Evolutionary conservation across 2,797 vertebrate genomes (phyloP).

Genomic region (Phataginus tetradactyla): DNA sequence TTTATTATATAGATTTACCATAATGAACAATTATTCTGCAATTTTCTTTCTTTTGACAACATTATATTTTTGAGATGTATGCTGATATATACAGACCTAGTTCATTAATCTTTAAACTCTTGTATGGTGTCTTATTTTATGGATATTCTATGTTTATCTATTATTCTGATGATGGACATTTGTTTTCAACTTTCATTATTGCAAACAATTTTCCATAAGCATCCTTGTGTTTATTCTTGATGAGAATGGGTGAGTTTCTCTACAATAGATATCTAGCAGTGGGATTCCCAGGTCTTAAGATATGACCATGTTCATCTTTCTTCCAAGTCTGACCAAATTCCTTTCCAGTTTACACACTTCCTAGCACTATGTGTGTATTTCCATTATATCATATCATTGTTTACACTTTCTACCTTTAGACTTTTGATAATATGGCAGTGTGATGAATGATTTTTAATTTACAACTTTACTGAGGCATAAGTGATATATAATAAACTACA

Average conservation of each 20-base stretch:
- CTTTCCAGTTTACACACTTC: neutral
- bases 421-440: neutral
- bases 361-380: neutral
- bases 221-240: neutral
- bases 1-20: neutral
- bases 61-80: neutral
- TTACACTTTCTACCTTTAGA: neutral
- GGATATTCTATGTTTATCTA: neutral
- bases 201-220: neutral
- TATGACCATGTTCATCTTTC: neutral
- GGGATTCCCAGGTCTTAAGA: neutral
- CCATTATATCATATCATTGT: neutral
- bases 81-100: neutral
- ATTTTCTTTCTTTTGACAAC: neutral
- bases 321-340: neutral
- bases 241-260: neutral
- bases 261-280: neutral
- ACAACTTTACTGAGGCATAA: neutral
- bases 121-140: neutral
- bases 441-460: neutral
- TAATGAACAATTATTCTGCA: neutral
- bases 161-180: neutral
- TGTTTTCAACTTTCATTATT: neutral
- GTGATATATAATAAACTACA: neutral
- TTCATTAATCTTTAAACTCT: slow-evolving; percentile 10